Evolutionary conservation across 2,888 invertebrate species (phyloP).

Genomic region (Eurois occulta): DNA sequence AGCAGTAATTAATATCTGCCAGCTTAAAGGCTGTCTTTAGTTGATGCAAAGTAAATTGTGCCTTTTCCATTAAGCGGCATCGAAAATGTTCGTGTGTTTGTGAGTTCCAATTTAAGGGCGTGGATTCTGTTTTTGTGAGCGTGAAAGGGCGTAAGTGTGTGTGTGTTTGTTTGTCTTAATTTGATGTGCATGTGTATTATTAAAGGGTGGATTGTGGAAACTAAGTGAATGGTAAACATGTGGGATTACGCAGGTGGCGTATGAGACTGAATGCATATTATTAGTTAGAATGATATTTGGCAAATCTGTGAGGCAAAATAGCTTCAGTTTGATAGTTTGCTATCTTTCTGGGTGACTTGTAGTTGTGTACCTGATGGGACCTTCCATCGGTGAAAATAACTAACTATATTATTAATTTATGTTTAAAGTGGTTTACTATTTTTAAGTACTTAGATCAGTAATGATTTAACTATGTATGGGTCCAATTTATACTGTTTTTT

Average conservation of each 20-base stretch:
- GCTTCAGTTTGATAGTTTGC: neutral
- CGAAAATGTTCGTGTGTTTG: neutral
- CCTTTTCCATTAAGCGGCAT: constrained; percentile 36
- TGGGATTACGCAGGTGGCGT: neutral
- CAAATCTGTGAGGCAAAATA: neutral
- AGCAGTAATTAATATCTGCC: constrained; percentile 65
- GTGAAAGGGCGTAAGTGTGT: neutral
- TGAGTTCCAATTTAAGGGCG: constrained; percentile 1
- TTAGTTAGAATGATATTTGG: neutral
- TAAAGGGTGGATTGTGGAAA: constrained; percentile 1
- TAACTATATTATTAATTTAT: neutral
- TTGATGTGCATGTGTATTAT: constrained; percentile 22
- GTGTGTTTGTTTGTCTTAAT: constrained; percentile 41
- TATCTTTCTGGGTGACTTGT: neutral
- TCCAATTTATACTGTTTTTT: neutral
- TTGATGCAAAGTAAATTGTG: constrained; percentile 44
- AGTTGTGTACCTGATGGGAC: neutral
- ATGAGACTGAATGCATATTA: neutral
- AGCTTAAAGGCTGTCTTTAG: constrained; percentile 46
- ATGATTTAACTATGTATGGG: neutral
- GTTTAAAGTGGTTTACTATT: neutral
- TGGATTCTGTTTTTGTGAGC: neutral
- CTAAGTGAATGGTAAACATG: neutral
- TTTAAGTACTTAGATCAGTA: neutral
- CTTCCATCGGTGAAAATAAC: neutral